Evolutionary conservation across 2,797 vertebrate species (phyloP).

Genomic region (Chiloscyllium punctatum): DNA sequence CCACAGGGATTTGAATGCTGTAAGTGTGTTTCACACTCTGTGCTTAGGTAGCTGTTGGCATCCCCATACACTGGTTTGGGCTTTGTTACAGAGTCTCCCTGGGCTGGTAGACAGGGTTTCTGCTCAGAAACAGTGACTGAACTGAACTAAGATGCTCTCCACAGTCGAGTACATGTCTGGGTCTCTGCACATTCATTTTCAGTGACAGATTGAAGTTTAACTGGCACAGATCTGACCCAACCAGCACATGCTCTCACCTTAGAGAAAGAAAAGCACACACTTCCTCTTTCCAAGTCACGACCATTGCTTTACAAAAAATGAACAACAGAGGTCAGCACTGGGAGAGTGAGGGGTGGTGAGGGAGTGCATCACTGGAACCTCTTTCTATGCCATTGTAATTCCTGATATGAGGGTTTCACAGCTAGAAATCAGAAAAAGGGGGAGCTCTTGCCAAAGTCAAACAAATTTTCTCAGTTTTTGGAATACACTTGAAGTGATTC

Average conservation of each 20-base stretch:
- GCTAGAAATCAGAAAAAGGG: not conserved
- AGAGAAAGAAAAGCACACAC: too few species aligned
- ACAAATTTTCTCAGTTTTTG: not conserved
- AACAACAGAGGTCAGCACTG: not conserved
- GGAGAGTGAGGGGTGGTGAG: not conserved
- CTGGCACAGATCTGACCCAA: not conserved
- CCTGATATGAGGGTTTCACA: not conserved
- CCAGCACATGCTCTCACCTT: not conserved
- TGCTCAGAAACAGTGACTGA: not conserved
- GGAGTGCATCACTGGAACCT: not conserved
- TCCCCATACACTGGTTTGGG: not conserved
- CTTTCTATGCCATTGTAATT: not conserved
- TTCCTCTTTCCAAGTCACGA: not conserved
- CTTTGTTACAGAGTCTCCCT: not conserved
- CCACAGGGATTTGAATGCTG: too few species aligned
- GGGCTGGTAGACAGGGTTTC: too few species aligned
- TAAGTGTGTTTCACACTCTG: not conserved
- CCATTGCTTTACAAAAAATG: not conserved
- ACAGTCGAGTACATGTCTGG: not conserved
- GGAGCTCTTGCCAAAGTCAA: not conserved
- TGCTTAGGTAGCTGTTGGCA: not conserved
- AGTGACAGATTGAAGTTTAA: not conserved
- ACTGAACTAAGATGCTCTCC: not conserved
- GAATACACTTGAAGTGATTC: not conserved
- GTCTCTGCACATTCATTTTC: not conserved